Conservation (phyloP, 2,113 vertebrate genomes). For the Lycaon pictus region DNA sequence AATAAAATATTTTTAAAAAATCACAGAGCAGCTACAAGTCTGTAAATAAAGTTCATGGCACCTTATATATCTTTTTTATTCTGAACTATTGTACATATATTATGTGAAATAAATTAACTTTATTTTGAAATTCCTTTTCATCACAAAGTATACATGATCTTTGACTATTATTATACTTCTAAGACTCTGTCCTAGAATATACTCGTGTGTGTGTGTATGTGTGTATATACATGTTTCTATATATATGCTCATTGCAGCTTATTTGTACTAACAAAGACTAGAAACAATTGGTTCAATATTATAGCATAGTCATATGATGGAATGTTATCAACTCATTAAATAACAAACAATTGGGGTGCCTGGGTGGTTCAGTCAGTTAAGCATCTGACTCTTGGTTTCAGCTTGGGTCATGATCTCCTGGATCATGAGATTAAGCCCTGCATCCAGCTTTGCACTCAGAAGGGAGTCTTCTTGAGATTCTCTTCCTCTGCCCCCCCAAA, state of each 20-base stretch:
- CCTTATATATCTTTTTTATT: background rate
- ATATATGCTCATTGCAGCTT: background rate
- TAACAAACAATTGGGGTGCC: background rate
- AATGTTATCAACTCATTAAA: constrained; percentile 51
- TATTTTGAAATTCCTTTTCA: constrained; percentile 29
- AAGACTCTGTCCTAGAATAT: constrained; percentile 46
- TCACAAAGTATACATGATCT: background rate
- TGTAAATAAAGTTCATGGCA: constrained; percentile 1
- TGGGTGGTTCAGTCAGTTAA: background rate
- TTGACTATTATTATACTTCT: constrained; percentile 43
- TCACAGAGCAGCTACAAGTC: background rate
- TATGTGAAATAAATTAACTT: constrained; percentile 43
- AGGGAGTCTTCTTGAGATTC: background rate
- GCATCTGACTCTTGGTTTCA: background rate
- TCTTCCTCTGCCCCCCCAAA: background rate
- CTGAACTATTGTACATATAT: constrained; percentile 8
- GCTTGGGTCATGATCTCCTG: background rate
- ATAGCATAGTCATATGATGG: constrained; percentile 28
- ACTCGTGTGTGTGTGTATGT: background rate
- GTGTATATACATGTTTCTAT: background rate
- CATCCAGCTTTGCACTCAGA: background rate
- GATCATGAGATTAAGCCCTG: background rate
- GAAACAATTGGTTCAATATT: constrained; percentile 38
- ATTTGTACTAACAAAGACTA: constrained; percentile 52
- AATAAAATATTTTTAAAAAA: background rate